A percentile compares a stretch with the other conserved stretches of the same genome.
Evolutionary conservation across 2,797 vertebrate species (phyloP).

Genomic region (Falco cherrug): DNA sequence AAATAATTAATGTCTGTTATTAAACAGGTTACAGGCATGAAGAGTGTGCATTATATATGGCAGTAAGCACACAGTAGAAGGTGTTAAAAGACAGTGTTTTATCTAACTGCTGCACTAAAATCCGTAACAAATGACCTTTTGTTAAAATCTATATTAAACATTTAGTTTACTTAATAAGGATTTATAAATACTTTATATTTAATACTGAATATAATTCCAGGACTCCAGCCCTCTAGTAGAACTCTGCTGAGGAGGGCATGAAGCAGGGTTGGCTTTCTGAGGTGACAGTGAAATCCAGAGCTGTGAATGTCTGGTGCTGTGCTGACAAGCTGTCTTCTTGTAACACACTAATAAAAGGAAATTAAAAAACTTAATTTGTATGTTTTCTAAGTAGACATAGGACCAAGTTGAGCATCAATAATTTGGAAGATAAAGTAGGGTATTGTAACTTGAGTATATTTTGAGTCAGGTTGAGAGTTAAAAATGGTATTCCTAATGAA

Average conservation of each 20-base stretch:
- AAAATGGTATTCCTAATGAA: not conserved
- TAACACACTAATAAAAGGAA: not conserved
- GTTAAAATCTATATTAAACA: slow-evolving; percentile 21
- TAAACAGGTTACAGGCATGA: slow-evolving; percentile 40
- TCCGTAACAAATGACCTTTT: slow-evolving; percentile 4
- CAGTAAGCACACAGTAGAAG: not conserved
- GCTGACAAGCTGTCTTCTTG: not conserved
- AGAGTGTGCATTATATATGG: not conserved
- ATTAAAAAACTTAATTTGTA: not conserved
- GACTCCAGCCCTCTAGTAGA: not conserved
- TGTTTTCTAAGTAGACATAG: not conserved
- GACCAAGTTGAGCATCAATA: not conserved
- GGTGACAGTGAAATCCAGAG: not conserved
- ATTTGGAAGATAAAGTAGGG: not conserved
- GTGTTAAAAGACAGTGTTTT: slow-evolving; percentile 42
- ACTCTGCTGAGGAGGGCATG: not conserved
- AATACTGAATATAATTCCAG: not conserved
- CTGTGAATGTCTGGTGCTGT: not conserved
- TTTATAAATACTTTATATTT: slow-evolving; percentile 27
- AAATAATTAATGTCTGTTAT: slow-evolving; percentile 58
- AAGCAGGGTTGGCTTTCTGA: not conserved
- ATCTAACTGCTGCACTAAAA: slow-evolving; percentile 8
- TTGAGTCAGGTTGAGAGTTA: not conserved
- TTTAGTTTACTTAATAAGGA: not conserved
- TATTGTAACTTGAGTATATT: not conserved